Base-by-base conservation (phyloP, 2,888 invertebrate species). In the Elmis aenea region DNA sequence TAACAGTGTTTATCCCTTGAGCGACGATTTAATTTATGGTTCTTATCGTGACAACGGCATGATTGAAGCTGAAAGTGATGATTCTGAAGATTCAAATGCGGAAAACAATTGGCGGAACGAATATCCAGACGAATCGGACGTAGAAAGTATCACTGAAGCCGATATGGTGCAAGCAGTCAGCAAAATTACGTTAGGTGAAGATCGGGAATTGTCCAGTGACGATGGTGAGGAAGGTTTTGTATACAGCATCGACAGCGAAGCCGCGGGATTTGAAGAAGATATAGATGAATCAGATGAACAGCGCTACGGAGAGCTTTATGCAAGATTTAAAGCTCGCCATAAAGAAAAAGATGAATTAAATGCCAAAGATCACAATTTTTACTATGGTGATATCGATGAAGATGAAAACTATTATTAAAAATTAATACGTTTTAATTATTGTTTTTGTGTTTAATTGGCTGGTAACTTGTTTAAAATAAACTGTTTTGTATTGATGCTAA, bases 41-140 rank as follows among this genome's bases (percentile, higher is more conserved):
- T 55, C 59, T 6, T 26, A 45, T 14, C 36, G 52, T 38, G 61
- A 62, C 39, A 58, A 58, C 40, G 57, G 54, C 3, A 27, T 46
- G 9, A 68, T 69, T 36, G 62, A 63, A 22, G 50, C 51, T 3
- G 65, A 66, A 27, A 48, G 52, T 8, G 73, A 71, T 6, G 71
- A 73, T 36, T 74, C 74, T 13, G 78, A 78, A 46, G 85, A 86
- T 60, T 87, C 87, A 0, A 87, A 88, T 69, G 81, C 81, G 45
- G 87, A 88, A 63, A 79, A 81, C 51, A 77, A 85, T 59, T 82
- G 79, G 75, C 71, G 76, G 42, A 87, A 88, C 56, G 86, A 87
- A 32, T 88, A 88, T 62, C 87, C 87, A 0, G 79, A 73, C 38
- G 68, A 67, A 31, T 71, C 72, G 33, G 66, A 72, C 48, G 62